Evolutionary conservation across 2,113 vertebrate species (phyloP).

Genomic region (Myotis davidii): DNA sequence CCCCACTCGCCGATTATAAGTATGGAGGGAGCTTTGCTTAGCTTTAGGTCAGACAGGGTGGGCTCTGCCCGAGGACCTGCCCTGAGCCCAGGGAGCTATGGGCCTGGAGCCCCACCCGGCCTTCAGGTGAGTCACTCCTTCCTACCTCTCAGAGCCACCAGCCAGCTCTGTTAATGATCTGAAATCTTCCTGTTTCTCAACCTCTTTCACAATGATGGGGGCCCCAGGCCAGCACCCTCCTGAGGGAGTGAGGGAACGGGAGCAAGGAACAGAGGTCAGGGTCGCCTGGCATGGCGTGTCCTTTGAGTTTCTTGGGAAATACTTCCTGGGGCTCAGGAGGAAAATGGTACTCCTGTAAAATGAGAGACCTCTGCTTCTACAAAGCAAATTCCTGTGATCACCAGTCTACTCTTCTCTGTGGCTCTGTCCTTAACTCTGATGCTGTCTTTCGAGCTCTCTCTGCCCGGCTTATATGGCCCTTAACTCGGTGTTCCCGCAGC

Average conservation of each 20-base stretch:
- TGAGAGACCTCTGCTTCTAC: not conserved
- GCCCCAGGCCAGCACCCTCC: not conserved
- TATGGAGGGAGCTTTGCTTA: not conserved
- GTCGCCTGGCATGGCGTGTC: not conserved
- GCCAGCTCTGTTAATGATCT: slow-evolving; percentile 71
- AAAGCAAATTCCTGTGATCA: not conserved
- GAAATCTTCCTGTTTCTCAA: slow-evolving; percentile 60
- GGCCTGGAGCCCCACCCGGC: not conserved
- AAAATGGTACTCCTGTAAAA: not conserved
- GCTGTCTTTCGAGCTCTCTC: not conserved
- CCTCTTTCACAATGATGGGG: slow-evolving; percentile 61
- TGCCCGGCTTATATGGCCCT: not conserved
- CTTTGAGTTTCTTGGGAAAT: not conserved
- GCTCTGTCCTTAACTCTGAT: not conserved
- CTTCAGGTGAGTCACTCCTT: not conserved
- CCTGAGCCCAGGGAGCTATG: no score
- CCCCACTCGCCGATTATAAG: not conserved
- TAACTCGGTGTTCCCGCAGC: not conserved
- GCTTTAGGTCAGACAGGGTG: not conserved
- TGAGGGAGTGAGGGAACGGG: not conserved
- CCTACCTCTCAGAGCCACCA: not conserved
- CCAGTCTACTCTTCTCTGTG: not conserved
- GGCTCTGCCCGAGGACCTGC: not conserved
- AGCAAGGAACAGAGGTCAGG: not conserved
- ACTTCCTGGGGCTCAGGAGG: not conserved